Evolutionary conservation across 2,113 vertebrate genomes (phyloP).

Genomic region (Nansenia antarctica): DNA sequence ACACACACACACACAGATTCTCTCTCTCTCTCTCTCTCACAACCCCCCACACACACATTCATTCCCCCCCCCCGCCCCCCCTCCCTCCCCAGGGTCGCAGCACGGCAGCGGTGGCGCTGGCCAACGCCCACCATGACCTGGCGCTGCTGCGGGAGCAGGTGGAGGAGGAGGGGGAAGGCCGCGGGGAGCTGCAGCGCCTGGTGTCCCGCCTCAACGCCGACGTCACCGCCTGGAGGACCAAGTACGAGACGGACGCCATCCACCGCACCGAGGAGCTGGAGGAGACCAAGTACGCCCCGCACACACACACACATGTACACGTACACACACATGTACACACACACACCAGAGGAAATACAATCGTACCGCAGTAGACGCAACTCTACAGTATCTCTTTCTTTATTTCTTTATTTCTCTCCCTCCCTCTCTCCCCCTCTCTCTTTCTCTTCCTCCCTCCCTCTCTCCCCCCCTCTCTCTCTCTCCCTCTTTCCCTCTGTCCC

Average conservation of each 20-base stretch:
- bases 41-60: too few relatives aligned
- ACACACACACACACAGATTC: background rate
- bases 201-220: constrained; percentile 74
- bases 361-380: background rate
- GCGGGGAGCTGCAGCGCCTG: constrained; percentile 64
- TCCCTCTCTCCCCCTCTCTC: background rate
- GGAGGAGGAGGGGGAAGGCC: constrained; percentile 72
- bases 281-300: constrained; percentile 75
- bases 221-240: constrained; percentile 75
- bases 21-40: background rate
- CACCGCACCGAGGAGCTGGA: constrained; percentile 74
- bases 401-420: too few relatives aligned
- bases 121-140: constrained; percentile 65
- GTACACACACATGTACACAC: background rate
- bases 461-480: background rate
- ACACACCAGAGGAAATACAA: background rate
- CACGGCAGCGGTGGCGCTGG: constrained; percentile 53
- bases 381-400: background rate
- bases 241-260: constrained; percentile 66
- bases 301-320: background rate
- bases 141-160: constrained; percentile 68
- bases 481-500: background rate
- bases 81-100: constrained; percentile 51
- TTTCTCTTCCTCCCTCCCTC: too few relatives aligned
- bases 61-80: too few relatives aligned